phyloP scores from a whole-genome alignment of 2,113 vertebrate genomes.

The Antigone vipio region DNA sequence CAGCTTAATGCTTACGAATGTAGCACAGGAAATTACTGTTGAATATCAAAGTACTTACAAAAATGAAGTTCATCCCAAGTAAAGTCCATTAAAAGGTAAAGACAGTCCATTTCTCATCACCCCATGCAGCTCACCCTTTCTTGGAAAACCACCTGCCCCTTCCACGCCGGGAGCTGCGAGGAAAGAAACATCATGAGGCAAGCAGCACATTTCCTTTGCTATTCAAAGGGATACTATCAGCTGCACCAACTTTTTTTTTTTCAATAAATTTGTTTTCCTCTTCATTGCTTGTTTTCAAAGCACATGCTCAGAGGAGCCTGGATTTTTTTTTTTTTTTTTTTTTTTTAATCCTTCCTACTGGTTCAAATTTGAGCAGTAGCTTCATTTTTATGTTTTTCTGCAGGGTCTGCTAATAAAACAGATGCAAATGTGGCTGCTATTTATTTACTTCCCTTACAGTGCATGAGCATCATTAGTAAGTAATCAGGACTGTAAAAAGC shows the following conservation, averaged over 20 bases:
- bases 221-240: not conserved
- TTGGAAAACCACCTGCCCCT: not conserved
- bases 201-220: not conserved
- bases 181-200: not conserved
- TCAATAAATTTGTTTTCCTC: not conserved
- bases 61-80: not conserved
- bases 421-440: not conserved
- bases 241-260: not conserved
- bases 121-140: not conserved
- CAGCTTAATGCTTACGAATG: not conserved
- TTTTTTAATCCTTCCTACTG: not conserved
- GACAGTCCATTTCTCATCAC: not conserved
- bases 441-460: not conserved
- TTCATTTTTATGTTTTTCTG: not conserved
- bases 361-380: not conserved
- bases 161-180: not conserved
- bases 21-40: not conserved
- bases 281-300: constrained; percentile 10
- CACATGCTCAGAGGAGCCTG: constrained; percentile 1
- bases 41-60: constrained; percentile 18
- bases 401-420: not conserved
- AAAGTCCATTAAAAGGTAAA: constrained; percentile 11
- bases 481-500: not conserved
- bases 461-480: not conserved
- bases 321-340: not conserved